Evolutionary conservation across 1,140 invertebrate genomes (phyloP).

Genomic region (Tigriopus japonicus): DNA sequence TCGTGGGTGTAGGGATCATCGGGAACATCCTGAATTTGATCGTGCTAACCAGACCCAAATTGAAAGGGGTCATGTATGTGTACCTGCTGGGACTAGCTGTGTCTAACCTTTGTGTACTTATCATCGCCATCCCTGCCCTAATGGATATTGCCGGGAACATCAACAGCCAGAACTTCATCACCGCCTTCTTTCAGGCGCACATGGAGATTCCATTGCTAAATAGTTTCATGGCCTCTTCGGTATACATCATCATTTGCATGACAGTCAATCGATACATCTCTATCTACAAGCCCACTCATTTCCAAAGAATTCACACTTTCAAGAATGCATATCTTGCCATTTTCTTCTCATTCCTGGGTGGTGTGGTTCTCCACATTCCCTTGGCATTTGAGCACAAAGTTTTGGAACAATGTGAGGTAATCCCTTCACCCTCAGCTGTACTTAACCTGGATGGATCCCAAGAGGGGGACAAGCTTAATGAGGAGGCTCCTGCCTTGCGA

Average conservation of each 20-base stretch:
- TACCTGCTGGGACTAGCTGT: conserved; percentile 50
- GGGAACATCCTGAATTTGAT: conserved; percentile 51
- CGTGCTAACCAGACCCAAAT: conserved; percentile 47
- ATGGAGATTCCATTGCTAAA: conserved; percentile 52
- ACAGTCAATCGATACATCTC: conserved; percentile 59
- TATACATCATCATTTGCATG: conserved; percentile 55
- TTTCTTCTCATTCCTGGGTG: conserved; percentile 36
- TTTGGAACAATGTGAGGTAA: not conserved
- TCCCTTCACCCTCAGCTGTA: too few relatives aligned
- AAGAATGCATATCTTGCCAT: conserved; percentile 35
- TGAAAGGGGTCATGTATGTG: conserved; percentile 52
- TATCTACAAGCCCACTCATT: conserved; percentile 47
- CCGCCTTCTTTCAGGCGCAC: conserved; percentile 50
- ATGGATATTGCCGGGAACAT: conserved; percentile 33
- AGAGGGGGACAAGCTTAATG: conserved; percentile 3
- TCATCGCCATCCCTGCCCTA: conserved; percentile 45
- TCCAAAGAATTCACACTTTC: conserved; percentile 37
- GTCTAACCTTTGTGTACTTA: conserved; percentile 47
- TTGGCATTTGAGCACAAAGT: conserved; percentile 8
- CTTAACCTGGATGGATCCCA: not conserved
- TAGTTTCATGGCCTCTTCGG: conserved; percentile 37
- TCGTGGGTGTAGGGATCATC: conserved; percentile 46
- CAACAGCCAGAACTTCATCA: conserved; percentile 35
- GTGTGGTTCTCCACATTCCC: conserved; percentile 42
- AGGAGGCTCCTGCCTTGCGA: conserved; percentile 13